phyloP scores from a whole-genome alignment of 2,113 vertebrate genomes.

The Aphyosemion australe region DNA sequence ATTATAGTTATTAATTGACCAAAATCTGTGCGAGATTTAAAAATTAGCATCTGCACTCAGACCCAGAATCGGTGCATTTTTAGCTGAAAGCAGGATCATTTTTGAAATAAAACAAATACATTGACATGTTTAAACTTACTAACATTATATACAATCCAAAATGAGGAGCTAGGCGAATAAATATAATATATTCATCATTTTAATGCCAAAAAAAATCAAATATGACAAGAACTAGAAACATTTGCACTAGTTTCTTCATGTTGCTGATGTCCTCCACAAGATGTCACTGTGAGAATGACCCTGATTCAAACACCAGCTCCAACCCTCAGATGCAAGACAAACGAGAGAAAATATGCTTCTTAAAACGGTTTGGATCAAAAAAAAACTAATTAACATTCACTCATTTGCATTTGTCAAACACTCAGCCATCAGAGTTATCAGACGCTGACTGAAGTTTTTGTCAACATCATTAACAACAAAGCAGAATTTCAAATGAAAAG shows the following conservation, averaged over 20 bases:
- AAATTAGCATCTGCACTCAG: too few relatives aligned
- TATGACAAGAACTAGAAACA: not conserved
- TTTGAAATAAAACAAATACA: too few relatives aligned
- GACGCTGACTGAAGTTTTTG: constrained; percentile 52
- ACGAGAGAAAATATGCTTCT: constrained; percentile 12
- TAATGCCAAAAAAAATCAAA: too few relatives aligned
- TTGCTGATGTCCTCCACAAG: constrained; percentile 38
- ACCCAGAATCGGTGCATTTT: too few relatives aligned
- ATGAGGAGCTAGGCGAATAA: too few relatives aligned
- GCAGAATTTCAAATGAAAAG: constrained; percentile 64
- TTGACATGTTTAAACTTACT: too few relatives aligned
- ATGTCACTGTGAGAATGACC: constrained; percentile 47
- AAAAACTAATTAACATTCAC: constrained; percentile 45
- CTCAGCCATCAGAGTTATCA: constrained; percentile 46
- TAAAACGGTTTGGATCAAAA: constrained; percentile 26
- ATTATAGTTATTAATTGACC: too few relatives aligned
- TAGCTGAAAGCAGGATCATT: too few relatives aligned
- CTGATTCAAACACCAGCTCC: not conserved
- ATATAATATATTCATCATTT: too few relatives aligned
- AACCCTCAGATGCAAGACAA: not conserved
- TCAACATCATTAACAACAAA: constrained; percentile 71
- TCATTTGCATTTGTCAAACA: constrained; percentile 55
- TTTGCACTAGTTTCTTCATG: not conserved
- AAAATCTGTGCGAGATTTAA: too few relatives aligned
- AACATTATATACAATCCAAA: too few relatives aligned